Base-by-base conservation (phyloP, 2,797 vertebrate genomes). In the Allobates femoralis region DNA sequence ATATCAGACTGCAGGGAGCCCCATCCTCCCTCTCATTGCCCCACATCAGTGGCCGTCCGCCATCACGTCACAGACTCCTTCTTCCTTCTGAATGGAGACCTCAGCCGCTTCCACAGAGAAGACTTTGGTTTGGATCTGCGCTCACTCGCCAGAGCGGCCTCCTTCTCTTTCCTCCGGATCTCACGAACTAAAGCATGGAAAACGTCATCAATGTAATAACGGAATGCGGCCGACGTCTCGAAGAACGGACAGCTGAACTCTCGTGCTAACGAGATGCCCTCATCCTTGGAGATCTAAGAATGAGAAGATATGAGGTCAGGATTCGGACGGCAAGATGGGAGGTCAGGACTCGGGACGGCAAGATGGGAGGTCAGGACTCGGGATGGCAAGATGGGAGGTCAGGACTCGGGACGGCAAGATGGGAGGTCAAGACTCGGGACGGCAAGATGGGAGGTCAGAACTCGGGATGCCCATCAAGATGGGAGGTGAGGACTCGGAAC, bases 171-270 rank as follows among this genome's bases (percentile, higher is more conserved):
- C 87, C 95, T 89, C 0, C 96, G 96, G 80, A 97, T 97, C 89
- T 97, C 96, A 0, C 96, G 93, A 75, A 97, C 96, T 0, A 97
- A 93, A 0, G 95, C 95, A 0, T 95, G 95, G 69, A 97, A 97
- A 0, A 97, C 95, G 0, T 97, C 96, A 0, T 97, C 96, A 0
- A 97, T 97, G 86, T 96, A 96, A 32, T 96, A 96, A 1, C 96
- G 96, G 60, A 93, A 96, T 0, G 96, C 96, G 0, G 96, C 96
- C 0, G 96, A 97, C 0, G 96, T 97, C 88, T 97, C 96, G 0
- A 97, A 97, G 73, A 97, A 97, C 0, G 96, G 96, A 83, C 96
- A 97, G 90, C 86, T 95, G 91, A 97, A 97, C 12, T 97, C 96
- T 14, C 94, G 89, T 0, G 96, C 95, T 83, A 97, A 71, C 26